phyloP scores from a whole-genome alignment of 2,888 invertebrate species.

The Alentia gelatinosa region DNA sequence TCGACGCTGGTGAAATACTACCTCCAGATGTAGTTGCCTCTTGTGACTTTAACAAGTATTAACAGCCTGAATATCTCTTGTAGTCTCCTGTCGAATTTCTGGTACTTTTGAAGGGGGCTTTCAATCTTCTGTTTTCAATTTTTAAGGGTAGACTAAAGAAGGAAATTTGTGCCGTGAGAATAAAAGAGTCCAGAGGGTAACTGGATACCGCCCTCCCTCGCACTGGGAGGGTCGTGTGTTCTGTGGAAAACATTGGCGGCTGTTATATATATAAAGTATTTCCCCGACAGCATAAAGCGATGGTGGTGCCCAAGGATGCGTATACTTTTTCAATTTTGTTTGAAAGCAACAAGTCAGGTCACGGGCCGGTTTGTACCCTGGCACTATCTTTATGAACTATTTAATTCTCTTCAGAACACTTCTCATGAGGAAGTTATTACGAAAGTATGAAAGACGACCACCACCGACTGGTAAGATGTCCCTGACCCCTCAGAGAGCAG shows the following conservation, averaged over 20 bases:
- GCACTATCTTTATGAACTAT: constrained; percentile 51
- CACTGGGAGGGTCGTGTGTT: too few relatives aligned
- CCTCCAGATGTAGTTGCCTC: neutral
- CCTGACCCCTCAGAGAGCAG: neutral
- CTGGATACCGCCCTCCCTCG: neutral
- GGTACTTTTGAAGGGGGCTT: too few relatives aligned
- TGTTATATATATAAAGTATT: too few relatives aligned
- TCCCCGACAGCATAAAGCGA: too few relatives aligned
- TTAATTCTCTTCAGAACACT: constrained; percentile 49
- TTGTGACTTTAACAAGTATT: neutral
- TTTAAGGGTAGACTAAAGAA: neutral
- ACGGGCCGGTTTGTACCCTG: constrained; percentile 16
- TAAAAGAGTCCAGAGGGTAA: neutral
- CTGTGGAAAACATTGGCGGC: too few relatives aligned
- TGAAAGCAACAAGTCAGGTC: constrained; percentile 6
- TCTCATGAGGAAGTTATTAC: constrained; percentile 54
- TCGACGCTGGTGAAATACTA: neutral
- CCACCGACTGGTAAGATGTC: constrained; percentile 51
- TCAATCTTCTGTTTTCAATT: neutral
- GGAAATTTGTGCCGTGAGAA: neutral
- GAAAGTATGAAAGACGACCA: constrained; percentile 54
- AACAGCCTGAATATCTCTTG: neutral
- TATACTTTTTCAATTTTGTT: neutral
- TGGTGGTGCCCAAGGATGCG: neutral
- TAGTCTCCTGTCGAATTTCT: neutral